Evolutionary conservation across 1,140 invertebrate genomes (phyloP).

Genomic region (Lepidurus apus): DNA sequence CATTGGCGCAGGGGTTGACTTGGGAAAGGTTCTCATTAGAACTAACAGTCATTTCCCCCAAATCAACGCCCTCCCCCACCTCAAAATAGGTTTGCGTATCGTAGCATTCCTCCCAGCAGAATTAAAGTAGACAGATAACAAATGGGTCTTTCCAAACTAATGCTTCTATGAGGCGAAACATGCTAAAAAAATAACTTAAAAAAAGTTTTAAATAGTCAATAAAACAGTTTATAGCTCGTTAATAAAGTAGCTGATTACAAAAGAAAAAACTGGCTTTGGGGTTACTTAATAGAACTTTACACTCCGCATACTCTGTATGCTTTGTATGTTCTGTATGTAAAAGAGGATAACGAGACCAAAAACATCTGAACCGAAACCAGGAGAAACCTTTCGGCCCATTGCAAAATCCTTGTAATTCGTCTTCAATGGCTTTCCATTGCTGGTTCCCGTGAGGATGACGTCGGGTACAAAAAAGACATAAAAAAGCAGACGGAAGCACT

Average conservation of each 20-base stretch:
- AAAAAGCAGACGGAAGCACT: background rate
- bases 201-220: too few species aligned
- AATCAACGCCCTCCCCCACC: background rate
- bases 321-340: too few species aligned
- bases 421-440: background rate
- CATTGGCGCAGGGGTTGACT: background rate
- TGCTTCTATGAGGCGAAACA: background rate
- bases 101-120: background rate
- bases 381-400: background rate
- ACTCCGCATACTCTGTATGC: too few species aligned
- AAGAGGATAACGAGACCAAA: background rate
- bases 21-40: background rate
- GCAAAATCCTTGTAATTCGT: constrained; percentile 5
- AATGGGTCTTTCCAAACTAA: background rate
- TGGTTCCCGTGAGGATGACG: background rate
- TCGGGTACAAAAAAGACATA: background rate
- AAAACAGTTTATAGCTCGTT: too few species aligned
- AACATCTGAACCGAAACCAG: background rate
- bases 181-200: too few species aligned
- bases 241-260: too few species aligned
- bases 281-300: too few species aligned
- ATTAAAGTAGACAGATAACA: constrained; percentile 1
- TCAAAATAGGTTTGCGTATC: background rate
- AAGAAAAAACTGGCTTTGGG: too few species aligned
- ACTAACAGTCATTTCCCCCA: background rate